These are phyloP conservation scores for Erebia palarica DNA, from an alignment of 2,888 invertebrate genomes.

Conservation along the genomic window DNA sequence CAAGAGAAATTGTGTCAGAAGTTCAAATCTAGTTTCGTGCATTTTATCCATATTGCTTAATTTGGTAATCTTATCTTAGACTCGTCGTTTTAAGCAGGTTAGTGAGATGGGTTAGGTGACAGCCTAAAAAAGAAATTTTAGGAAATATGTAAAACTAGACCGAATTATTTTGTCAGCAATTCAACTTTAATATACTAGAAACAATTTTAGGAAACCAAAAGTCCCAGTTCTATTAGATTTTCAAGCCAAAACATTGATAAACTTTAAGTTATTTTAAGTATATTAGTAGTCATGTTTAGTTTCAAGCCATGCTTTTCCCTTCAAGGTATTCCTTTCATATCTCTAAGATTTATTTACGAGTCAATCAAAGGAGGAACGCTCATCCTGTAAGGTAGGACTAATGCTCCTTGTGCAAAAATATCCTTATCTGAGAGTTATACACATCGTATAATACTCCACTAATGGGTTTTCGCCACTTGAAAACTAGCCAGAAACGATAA, in stretches of 20 bases:
- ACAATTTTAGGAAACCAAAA: neutral
- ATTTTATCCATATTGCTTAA: neutral
- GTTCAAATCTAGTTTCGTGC: neutral
- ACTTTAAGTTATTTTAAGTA: neutral
- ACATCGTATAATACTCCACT: conserved; percentile 68
- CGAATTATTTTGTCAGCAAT: neutral
- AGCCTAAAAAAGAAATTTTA: neutral
- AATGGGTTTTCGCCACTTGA: conserved; percentile 79
- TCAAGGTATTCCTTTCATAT: conserved; percentile 2
- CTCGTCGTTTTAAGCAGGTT: neutral
- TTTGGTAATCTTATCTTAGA: neutral
- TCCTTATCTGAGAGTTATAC: conserved; percentile 61
- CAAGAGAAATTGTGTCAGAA: neutral
- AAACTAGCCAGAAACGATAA: conserved; percentile 79
- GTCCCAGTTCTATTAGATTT: too few species aligned
- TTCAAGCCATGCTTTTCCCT: neutral
- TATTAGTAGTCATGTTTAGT: neutral
- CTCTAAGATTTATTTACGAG: conserved; percentile 8
- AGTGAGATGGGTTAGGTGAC: neutral
- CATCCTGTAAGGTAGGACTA: conserved; percentile 23
- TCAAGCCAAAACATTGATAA: neutral
- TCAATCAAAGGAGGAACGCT: conserved; percentile 15
- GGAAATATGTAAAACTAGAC: neutral
- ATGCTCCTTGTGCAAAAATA: conserved; percentile 54
- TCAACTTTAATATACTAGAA: neutral